Conservation (phyloP, 2,888 invertebrate species). For the Zootermopsis nevadensis region DNA sequence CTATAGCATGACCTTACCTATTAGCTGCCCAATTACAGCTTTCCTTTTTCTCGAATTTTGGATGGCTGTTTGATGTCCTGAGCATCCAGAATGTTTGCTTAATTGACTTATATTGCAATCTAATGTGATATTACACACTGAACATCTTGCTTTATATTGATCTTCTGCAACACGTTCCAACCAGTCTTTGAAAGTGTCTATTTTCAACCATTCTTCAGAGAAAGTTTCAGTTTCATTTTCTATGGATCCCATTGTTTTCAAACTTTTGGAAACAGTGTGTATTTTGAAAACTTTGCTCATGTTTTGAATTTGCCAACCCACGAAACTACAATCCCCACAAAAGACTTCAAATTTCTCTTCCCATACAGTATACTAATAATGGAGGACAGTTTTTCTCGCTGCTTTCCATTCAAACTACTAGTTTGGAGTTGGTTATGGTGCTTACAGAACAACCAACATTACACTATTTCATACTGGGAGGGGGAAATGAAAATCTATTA, state of each 20-base stretch:
- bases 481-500: no score
- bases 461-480: no score
- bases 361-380: background rate
- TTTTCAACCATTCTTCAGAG: conserved; percentile 52
- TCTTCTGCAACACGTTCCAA: conserved; percentile 55
- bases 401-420: background rate
- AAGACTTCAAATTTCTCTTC: conserved; percentile 27
- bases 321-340: conserved; percentile 27
- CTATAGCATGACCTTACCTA: conserved; percentile 2
- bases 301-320: conserved; percentile 27
- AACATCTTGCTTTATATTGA: conserved; percentile 56
- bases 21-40: conserved; percentile 24
- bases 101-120: conserved; percentile 58
- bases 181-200: conserved; percentile 57
- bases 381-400: background rate
- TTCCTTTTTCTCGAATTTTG: conserved; percentile 31
- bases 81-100: conserved; percentile 57
- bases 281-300: conserved; percentile 43
- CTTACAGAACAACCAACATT: no score
- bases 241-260: conserved; percentile 18
- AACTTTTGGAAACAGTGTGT: background rate
- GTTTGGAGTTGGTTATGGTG: no score
- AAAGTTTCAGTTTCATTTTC: conserved; percentile 46
- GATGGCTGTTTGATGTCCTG: conserved; percentile 54
- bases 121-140: conserved; percentile 56